A percentile compares a stretch with the other conserved stretches of the same genome.
These are phyloP conservation scores for Zaprionus lineosus DNA, from an alignment of 2,888 invertebrate genomes.

Conservation along the genomic window DNA sequence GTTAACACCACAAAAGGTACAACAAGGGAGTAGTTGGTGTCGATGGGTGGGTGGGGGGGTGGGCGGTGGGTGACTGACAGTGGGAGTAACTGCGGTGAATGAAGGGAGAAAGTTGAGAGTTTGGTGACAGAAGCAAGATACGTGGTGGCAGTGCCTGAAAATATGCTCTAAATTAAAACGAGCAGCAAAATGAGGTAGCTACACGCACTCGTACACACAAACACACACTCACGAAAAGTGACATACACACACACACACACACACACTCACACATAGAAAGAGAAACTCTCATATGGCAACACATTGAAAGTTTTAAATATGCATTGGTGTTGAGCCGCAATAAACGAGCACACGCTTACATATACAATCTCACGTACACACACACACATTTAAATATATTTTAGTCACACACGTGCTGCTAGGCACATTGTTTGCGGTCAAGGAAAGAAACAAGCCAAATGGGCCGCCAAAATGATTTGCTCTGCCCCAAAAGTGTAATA, in stretches of 20 bases:
- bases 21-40: no score
- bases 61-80: background rate
- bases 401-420: constrained; percentile 1
- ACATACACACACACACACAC: constrained; percentile 1
- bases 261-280: constrained; percentile 4
- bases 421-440: constrained; percentile 28
- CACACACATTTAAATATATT: background rate
- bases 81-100: no score
- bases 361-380: background rate
- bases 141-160: constrained; percentile 24
- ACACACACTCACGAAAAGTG: background rate
- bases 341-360: constrained; percentile 6
- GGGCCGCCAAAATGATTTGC: constrained; percentile 3
- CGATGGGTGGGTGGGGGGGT: background rate
- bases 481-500: background rate
- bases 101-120: no score
- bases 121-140: background rate
- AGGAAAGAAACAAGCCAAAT: constrained; percentile 9
- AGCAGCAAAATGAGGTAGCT: constrained; percentile 50
- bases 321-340: background rate
- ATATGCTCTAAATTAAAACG: constrained; percentile 58
- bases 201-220: constrained; percentile 42
- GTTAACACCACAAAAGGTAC: no score
- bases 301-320: constrained; percentile 11
- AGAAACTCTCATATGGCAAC: background rate